These are phyloP conservation scores for Picus viridis DNA, from an alignment of 2,797 vertebrate species.

Conservation along the genomic window DNA sequence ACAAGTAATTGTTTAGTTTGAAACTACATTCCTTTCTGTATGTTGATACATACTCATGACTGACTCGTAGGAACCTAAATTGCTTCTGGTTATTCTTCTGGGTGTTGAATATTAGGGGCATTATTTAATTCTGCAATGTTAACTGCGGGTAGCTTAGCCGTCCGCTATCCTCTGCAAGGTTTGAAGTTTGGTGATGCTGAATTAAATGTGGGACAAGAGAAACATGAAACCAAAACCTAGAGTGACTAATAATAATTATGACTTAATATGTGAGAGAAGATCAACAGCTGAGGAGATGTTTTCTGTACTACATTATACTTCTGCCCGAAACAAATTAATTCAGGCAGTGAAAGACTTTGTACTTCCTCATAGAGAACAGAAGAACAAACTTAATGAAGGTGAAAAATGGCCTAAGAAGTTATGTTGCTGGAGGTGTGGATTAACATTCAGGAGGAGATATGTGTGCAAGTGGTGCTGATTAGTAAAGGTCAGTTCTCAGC, in stretches of 20 bases:
- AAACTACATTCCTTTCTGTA: not conserved
- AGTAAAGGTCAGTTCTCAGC: constrained; percentile 44
- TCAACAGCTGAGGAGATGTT: not conserved
- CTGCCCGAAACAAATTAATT: not conserved
- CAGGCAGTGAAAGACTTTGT: not conserved
- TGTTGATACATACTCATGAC: not conserved
- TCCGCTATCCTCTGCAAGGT: not conserved
- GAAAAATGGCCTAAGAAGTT: not conserved
- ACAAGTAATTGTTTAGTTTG: not conserved
- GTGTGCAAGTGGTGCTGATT: not conserved
- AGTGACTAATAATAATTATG: not conserved
- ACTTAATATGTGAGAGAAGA: not conserved
- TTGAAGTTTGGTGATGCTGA: not conserved
- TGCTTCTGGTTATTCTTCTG: not conserved
- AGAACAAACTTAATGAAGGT: not conserved
- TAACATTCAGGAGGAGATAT: not conserved
- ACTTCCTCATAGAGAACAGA: not conserved
- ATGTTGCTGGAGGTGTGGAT: not conserved
- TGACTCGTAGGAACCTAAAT: not conserved
- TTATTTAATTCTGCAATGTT: not conserved
- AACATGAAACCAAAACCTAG: not conserved
- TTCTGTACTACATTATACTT: not conserved
- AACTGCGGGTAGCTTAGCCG: not conserved
- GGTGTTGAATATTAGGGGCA: not conserved
- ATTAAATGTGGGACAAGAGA: not conserved